A percentile compares a stretch with the other conserved stretches of the same genome.
These are phyloP conservation scores for Drosophila rhopaloa DNA, from an alignment of 1,140 invertebrate genomes.

Conservation along the genomic window DNA sequence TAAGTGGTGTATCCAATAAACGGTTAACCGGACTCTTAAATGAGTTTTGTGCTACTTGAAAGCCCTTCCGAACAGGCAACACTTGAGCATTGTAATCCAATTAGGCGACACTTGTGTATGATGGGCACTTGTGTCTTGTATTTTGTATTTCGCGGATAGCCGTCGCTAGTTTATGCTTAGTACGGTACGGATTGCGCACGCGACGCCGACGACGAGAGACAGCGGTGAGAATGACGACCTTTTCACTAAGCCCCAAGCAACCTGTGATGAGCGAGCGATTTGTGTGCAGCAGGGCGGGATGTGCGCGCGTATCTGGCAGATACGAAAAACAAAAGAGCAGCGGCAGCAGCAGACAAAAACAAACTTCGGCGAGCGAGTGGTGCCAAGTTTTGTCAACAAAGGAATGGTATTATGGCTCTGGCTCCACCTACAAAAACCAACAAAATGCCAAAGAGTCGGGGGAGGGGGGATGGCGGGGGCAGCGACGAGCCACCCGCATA, in stretches of 20 bases:
- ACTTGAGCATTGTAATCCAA: slow-evolving; percentile 32
- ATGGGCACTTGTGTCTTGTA: slow-evolving; percentile 18
- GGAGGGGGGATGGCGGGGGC: slow-evolving; percentile 9
- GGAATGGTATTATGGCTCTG: slow-evolving; percentile 55
- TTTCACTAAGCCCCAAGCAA: slow-evolving; percentile 52
- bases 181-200: slow-evolving; percentile 36
- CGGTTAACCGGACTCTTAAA: neutral
- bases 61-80: slow-evolving; percentile 41
- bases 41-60: slow-evolving; percentile 9
- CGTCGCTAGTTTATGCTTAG: slow-evolving; percentile 48
- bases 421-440: slow-evolving; percentile 81
- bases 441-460: slow-evolving; percentile 32
- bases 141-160: slow-evolving; percentile 35
- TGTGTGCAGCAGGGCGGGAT: slow-evolving; percentile 69
- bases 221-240: slow-evolving; percentile 60
- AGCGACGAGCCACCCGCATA: slow-evolving; percentile 69
- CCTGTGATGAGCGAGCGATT: slow-evolving; percentile 58
- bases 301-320: slow-evolving; percentile 70
- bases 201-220: slow-evolving; percentile 35
- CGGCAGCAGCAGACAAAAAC: slow-evolving; percentile 44
- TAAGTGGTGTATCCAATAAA: slow-evolving; percentile 22
- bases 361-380: slow-evolving; percentile 54
- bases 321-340: slow-evolving; percentile 57
- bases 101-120: slow-evolving; percentile 26
- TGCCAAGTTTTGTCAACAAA: slow-evolving; percentile 78